phyloP scores from a whole-genome alignment of 1,140 invertebrate genomes.

The Diuraphis noxia region DNA sequence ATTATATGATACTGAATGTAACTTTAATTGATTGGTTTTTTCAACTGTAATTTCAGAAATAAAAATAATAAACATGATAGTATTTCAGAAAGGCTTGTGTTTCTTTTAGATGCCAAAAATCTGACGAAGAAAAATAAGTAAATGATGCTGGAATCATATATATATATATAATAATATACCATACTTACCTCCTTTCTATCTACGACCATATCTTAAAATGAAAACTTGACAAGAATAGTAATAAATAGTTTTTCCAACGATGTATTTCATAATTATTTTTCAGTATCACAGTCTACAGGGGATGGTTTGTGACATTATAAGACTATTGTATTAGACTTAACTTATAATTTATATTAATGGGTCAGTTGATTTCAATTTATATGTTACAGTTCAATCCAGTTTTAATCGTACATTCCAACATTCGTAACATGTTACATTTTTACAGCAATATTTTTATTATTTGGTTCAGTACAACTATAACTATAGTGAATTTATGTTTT shows the following conservation, averaged over 20 bases:
- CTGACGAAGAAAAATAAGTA: not conserved
- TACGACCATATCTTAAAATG: not conserved
- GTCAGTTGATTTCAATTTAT: not conserved
- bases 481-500: not conserved
- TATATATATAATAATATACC: not conserved
- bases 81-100: not conserved
- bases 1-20: not conserved
- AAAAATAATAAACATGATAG: too few species aligned
- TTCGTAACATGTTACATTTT: not conserved
- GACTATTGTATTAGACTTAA: not conserved
- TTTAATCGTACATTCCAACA: not conserved
- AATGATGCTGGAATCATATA: not conserved
- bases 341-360: slow-evolving; percentile 15
- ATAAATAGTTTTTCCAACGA: slow-evolving; percentile 7
- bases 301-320: not conserved
- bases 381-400: not conserved
- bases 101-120: not conserved
- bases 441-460: not conserved
- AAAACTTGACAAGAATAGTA: not conserved
- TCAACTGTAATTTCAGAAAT: not conserved
- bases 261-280: not conserved
- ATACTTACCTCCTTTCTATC: not conserved
- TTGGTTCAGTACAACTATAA: not conserved
- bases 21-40: not conserved
- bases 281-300: not conserved